Evolutionary conservation across 2,797 vertebrate genomes (phyloP), one percentile per base, ranked within the genome.

Genomic region (Cryptoblepharus egeriae): DNA sequence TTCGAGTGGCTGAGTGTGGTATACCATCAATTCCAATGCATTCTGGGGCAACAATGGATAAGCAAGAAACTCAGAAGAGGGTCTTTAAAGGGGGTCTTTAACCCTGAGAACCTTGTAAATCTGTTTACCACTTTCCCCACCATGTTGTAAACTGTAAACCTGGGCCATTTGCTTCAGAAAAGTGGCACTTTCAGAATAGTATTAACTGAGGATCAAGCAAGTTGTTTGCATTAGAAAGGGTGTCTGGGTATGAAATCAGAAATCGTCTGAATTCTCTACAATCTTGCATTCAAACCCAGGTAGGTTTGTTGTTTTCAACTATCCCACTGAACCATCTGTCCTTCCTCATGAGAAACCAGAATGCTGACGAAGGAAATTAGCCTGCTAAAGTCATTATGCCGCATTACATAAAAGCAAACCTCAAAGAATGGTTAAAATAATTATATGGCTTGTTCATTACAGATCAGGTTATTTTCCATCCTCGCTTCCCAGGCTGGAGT

Each of bases 391-490:
- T 1, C 10, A 69, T 6, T 65, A 72, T 20, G 52, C 4, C 4
- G 5, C 16, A 74, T 67, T 55, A 63, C 28, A 60, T 72, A 81
- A 69, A 88, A 73, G 60, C 55, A 64, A 86, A 37, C 1, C 55
- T 85, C 79, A 74, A 82, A 76, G 45, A 88, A 83, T 58, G 70
- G 76, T 82, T 82, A 80, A 88, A 82, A 79, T 30, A 64, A 10
- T 72, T 84, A 79, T 69, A 87, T 35, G 75, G 26, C 60, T 85
- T 81, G 26, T 63, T 69, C 75, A 72, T 73, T 89, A 84, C 82
- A 89, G 87, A 90, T 87, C 79, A 87, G 16, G 39, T 0, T 0
- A 1, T 88, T 87, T 90, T 87, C 87, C 71, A 42, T 45, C n/a
- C 70, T 86, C 74, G 77, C 6, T 82, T 82, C 64, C 71, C 80